Percentiles rank a stretch among this genome's conserved stretches.
Evolutionary conservation across 23 tunicate genomes (phyloP).

Genomic region (Botrylloides violaceus): DNA sequence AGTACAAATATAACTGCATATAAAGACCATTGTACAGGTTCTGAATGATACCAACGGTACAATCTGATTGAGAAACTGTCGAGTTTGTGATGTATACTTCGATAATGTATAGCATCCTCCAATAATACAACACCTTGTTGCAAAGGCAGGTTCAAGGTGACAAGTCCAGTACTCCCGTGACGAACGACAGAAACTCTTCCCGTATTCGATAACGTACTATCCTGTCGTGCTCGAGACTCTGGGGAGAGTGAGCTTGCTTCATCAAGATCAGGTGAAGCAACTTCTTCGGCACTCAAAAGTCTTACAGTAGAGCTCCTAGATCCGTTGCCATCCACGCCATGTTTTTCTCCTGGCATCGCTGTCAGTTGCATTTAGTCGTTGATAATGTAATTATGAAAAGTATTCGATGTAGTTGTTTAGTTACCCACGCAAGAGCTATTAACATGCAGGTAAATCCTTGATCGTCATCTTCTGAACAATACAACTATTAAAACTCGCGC

Average conservation of each 20-base stretch:
- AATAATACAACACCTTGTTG: slow-evolving; percentile 69
- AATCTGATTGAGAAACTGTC: slow-evolving; percentile 37
- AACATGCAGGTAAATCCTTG: no score
- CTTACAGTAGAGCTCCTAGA: not conserved
- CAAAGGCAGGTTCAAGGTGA: slow-evolving; percentile 1
- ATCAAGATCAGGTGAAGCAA: not conserved
- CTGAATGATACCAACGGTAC: slow-evolving; percentile 78
- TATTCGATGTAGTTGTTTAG: no score
- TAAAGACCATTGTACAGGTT: slow-evolving; percentile 37
- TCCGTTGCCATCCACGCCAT: not conserved
- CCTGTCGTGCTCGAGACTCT: not conserved
- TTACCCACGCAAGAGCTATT: no score
- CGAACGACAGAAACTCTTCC: not conserved
- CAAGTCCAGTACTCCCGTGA: not conserved
- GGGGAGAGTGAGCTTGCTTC: no score
- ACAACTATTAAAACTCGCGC: no score
- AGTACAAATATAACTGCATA: slow-evolving; percentile 54
- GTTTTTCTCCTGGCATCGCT: not conserved
- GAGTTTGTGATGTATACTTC: slow-evolving; percentile 84
- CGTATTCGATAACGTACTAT: not conserved
- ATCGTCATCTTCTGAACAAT: no score
- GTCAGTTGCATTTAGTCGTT: not conserved
- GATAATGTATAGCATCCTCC: slow-evolving; percentile 83
- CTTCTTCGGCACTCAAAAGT: not conserved
- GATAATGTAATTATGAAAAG: no score